Evolutionary conservation across 2,797 vertebrate species (phyloP).

Genomic region (Xerus rutilus): DNA sequence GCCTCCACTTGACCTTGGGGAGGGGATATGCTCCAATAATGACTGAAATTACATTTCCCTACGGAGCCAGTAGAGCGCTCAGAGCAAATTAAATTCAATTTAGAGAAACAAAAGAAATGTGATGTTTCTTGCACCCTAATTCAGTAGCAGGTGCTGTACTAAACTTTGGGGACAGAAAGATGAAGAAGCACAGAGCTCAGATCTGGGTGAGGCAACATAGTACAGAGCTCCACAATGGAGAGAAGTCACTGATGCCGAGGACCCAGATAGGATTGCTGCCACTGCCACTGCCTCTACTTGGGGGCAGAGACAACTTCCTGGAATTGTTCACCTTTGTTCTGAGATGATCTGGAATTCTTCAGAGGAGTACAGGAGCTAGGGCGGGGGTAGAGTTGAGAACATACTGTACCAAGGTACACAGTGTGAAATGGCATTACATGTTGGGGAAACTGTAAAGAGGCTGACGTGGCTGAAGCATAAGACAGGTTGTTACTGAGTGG

Average conservation of each 20-base stretch:
- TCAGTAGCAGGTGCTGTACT: not conserved
- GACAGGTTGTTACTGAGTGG: not conserved
- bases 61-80: not conserved
- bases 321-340: constrained; percentile 29
- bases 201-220: not conserved
- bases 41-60: not conserved
- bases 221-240: not conserved
- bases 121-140: not conserved
- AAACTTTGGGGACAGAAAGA: not conserved
- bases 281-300: not conserved
- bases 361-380: not conserved
- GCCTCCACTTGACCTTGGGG: not conserved
- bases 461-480: not conserved
- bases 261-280: too few species aligned
- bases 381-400: not conserved
- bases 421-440: constrained; percentile 32
- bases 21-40: not conserved
- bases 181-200: not conserved
- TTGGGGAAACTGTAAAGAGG: constrained; percentile 25
- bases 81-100: not conserved
- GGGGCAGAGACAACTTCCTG: not conserved
- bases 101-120: not conserved
- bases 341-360: constrained; percentile 58
- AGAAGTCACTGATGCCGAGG: not conserved
- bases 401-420: constrained; percentile 51